These are phyloP conservation scores for Tiphia femorata DNA, from an alignment of 2,888 invertebrate species.

Conservation along the genomic window DNA sequence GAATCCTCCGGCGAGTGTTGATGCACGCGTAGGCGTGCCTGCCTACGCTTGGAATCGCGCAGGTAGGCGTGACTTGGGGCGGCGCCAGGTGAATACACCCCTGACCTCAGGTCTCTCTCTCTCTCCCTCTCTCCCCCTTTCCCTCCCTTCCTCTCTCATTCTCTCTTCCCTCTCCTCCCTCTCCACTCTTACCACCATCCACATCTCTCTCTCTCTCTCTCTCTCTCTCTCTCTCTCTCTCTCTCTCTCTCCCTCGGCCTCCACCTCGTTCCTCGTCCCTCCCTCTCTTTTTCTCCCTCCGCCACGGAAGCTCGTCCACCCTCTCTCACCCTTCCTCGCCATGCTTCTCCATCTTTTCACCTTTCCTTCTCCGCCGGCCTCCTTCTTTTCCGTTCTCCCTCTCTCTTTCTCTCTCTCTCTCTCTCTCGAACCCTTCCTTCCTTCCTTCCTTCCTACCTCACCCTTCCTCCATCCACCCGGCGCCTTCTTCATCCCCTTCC, in stretches of 20 bases:
- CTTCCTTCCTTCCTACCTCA: not conserved
- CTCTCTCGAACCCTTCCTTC: not conserved
- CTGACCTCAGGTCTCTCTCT: constrained; percentile 51
- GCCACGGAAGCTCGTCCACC: no score
- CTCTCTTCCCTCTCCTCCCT: not conserved
- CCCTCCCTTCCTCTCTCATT: constrained; percentile 4
- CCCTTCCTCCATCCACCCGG: no score
- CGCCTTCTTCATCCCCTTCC: no score
- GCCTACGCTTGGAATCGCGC: constrained; percentile 55
- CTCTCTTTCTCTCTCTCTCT: not conserved
- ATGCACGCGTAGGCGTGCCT: constrained; percentile 63
- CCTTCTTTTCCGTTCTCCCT: not conserved
- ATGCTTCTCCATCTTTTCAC: not conserved
- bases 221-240: not conserved
- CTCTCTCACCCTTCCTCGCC: not conserved
- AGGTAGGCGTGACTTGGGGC: constrained; percentile 68
- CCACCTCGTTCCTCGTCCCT: not conserved
- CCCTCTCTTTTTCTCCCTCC: not conserved
- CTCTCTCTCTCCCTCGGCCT: not conserved
- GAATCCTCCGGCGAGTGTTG: constrained; percentile 36
- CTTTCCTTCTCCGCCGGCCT: not conserved
- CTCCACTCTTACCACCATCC: no score
- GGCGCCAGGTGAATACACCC: constrained; percentile 65
- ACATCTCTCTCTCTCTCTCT: not conserved
- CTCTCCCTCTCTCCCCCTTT: not conserved